Evolutionary conservation across 2,797 vertebrate genomes (phyloP), one percentile per base, ranked within the genome.

Genomic region (Epinephelus malabaricus): DNA sequence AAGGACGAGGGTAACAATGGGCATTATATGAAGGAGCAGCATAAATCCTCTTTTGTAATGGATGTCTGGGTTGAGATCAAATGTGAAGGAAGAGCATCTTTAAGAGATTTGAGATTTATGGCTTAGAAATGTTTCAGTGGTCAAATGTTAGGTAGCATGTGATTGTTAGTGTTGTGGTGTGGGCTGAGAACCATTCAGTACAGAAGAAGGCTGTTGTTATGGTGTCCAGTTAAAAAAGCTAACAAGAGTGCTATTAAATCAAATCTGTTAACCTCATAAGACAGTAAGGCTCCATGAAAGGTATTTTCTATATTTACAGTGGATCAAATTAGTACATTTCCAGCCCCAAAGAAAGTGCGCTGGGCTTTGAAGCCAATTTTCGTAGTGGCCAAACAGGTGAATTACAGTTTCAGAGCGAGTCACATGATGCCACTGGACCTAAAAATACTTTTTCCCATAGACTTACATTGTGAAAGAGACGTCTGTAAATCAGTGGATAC

Each of bases 51-150:
- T 82, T 80, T 66, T 66, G 25, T 74, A 63, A 65, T 40, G 45
- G 54, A 75, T 23, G 15, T 58, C 43, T 81, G 66, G 62, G 64
- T 54, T 8, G 3, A 78, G 67, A 84, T 80, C 69, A 85, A 73
- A 71, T 65, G 62, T 65, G 58, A 72, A 64, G 38, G 15, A 50
- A 34, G 15, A 49, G 13, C 45, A 40, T 71, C 47, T 78, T 65
- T 54, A 21, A 67, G 59, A 30, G n/a, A 46, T 49, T 58, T 74
- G 2, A 78, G 46, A 64, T 76, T 58, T 23, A 60, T 53, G 17
- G 62, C 56, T 43, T 12, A 47, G 34, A 66, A 51, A 63, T 53
- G 3, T 49, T 55, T 15, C 21, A 78, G 50, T 46, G 6, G 58
- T 60, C 23, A 72, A 76, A 83, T 45, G 17, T 40, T 45, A 12